A percentile compares a stretch with the other conserved stretches of the same genome.
These are phyloP conservation scores for Heliconius melpomene DNA, from an alignment of 1,140 invertebrate genomes.

Conservation along the genomic window DNA sequence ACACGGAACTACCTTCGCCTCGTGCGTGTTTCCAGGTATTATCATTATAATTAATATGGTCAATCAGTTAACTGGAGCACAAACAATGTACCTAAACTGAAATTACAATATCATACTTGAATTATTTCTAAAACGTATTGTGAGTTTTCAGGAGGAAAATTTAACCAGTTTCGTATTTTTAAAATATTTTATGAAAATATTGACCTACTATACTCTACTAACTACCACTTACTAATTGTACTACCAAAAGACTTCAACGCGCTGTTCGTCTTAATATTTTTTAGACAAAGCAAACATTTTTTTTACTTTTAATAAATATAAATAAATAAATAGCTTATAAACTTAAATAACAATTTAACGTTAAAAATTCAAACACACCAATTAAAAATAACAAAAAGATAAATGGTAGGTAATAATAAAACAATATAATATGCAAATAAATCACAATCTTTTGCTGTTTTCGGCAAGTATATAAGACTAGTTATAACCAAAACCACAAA, in stretches of 20 bases:
- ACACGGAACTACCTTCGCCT: constrained; percentile 76
- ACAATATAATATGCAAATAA: neutral
- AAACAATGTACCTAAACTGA: constrained; percentile 2
- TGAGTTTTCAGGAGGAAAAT: neutral
- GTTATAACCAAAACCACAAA: neutral
- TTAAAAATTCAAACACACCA: too few relatives aligned
- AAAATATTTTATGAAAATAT: neutral
- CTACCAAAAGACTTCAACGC: constrained; percentile 26
- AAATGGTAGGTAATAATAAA: too few relatives aligned
- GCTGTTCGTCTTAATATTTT: neutral
- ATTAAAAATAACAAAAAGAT: too few relatives aligned
- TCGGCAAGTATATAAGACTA: neutral
- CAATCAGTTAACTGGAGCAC: constrained; percentile 50
- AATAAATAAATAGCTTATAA: too few relatives aligned
- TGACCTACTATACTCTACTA: neutral
- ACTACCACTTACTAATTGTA: neutral
- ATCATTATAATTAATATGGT: constrained; percentile 54
- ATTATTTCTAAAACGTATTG: neutral
- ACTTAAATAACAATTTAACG: too few relatives aligned
- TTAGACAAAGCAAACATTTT: too few relatives aligned
- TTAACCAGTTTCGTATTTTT: neutral
- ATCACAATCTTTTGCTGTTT: neutral
- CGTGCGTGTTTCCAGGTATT: constrained; percentile 74
- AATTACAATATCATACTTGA: neutral
- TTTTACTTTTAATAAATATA: too few relatives aligned